Conservation (phyloP, 2,888 invertebrate species). For the Erebia ligea region DNA sequence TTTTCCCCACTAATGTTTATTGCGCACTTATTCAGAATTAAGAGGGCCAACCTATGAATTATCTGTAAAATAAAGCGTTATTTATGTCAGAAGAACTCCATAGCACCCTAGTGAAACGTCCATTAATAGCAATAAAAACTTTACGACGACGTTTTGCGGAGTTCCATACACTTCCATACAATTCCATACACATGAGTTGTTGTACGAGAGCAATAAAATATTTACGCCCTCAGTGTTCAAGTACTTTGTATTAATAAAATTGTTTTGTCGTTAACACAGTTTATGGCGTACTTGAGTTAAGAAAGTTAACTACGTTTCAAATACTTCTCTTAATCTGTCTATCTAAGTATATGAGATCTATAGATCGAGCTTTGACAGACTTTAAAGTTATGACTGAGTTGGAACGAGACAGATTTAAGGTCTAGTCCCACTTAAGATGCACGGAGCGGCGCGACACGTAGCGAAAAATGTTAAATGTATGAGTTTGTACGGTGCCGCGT, state of each 20-base stretch:
- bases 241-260: slow-evolving; percentile 21
- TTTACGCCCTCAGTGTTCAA: slow-evolving; percentile 8
- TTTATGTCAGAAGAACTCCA: slow-evolving; percentile 3
- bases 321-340: too few species aligned
- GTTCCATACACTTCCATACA: slow-evolving; percentile 13
- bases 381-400: too few species aligned
- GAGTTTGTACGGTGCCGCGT: too few species aligned
- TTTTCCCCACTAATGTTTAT: slow-evolving; percentile 13
- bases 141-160: slow-evolving; percentile 17
- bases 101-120: slow-evolving; percentile 20
- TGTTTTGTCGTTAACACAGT: slow-evolving; percentile 3
- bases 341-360: background rate
- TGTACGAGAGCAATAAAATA: slow-evolving; percentile 19
- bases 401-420: too few species aligned
- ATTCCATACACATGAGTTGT: slow-evolving; percentile 3
- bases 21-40: slow-evolving; percentile 11
- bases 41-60: slow-evolving; percentile 16
- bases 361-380: too few species aligned
- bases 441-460: too few species aligned
- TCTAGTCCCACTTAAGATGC: too few species aligned
- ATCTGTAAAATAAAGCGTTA: slow-evolving; percentile 20
- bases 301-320: background rate
- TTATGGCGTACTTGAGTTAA: slow-evolving; percentile 9
- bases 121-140: slow-evolving; percentile 22
- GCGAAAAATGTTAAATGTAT: too few species aligned